Base-by-base conservation (phyloP, 2,797 vertebrate genomes). In the Varecia variegata region DNA sequence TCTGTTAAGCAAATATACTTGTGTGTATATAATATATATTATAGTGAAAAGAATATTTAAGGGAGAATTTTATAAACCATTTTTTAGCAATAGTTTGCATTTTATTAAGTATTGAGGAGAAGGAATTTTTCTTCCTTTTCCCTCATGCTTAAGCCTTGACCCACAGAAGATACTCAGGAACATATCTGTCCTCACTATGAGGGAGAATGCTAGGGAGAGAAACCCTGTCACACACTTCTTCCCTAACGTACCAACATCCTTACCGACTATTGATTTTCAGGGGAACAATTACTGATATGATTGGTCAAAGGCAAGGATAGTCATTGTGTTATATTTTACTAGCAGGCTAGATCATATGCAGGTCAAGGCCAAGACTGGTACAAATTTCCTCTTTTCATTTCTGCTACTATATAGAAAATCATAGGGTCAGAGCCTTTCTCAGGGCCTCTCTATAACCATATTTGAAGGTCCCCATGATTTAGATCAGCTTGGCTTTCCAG, bases 41-140 rank as follows among this genome's bases (percentile, higher is more conserved):
- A 50, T 20, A 96, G 18, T 95, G 5, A 92, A 97, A 93, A 79
- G 18, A 94, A 38, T 95, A 81, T 88, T 95, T 45, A 94, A 52
- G 45, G 40, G 13, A 52, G 74, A 94, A 88, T 54, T 96, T 83
- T 96, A 67, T 77, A 9, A 84, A 82, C 20, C 9, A 56, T 83
- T 83, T 91, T 91, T 87, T 74, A 93, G 11, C 30, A 76, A 25
- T 96, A 77, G 4, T 88, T 73, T 92, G 2, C 25, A 89, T n/a
- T 86, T 92, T 67, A 65, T 38, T 35, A 84, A 90, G 13, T 67
- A 13, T 62, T 80, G 18, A 88, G 40, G 30, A 70, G 35, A 96
- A 30, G 67, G 23, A 45, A 18, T 92, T 95, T 35, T 94, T 96
- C 32, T 96, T 81, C 58, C 40, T 82, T 94, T 85, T 74, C 27